A percentile compares a stretch with the other conserved stretches of the same genome.
Evolutionary conservation across 2,113 vertebrate genomes (phyloP).

Genomic region (Zootoca vivipara): DNA sequence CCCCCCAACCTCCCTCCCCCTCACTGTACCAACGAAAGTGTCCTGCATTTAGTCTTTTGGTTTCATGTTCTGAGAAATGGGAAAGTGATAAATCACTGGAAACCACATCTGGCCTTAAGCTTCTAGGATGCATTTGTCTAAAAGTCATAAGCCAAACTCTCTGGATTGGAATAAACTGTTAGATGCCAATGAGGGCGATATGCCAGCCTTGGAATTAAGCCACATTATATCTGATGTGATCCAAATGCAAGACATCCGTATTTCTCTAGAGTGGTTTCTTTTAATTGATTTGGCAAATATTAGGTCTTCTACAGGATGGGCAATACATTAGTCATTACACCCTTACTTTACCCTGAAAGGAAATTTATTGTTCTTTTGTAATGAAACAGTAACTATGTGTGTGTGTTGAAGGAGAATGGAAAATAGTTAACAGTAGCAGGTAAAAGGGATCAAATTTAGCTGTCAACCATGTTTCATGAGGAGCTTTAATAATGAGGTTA

Average conservation of each 20-base stretch:
- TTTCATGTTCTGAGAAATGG: conserved; percentile 79
- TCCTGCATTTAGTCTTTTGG: conserved; percentile 67
- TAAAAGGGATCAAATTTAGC: conserved; percentile 71
- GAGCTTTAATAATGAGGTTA: conserved; percentile 73
- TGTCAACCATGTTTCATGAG: conserved; percentile 73
- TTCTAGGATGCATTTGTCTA: conserved; percentile 83
- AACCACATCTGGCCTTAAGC: conserved; percentile 75
- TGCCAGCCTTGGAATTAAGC: conserved; percentile 77
- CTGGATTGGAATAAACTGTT: conserved; percentile 70
- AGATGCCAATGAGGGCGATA: conserved; percentile 75
- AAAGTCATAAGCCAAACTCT: conserved; percentile 80
- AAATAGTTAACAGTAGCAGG: conserved; percentile 69
- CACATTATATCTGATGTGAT: conserved; percentile 69
- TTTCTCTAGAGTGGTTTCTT: conserved; percentile 75
- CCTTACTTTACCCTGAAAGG: conserved; percentile 71
- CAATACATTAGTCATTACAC: conserved; percentile 67
- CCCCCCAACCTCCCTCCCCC: rapidly evolving
- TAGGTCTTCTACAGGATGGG: conserved; percentile 72
- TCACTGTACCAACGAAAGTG: conserved; percentile 5
- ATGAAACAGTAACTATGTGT: conserved; percentile 59
- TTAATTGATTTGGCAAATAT: conserved; percentile 80
- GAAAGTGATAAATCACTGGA: conserved; percentile 76
- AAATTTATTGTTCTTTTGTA: conserved; percentile 78
- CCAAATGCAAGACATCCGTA: conserved; percentile 57
- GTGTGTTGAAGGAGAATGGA: conserved; percentile 17